Evolutionary conservation across 2,113 vertebrate species (phyloP), one percentile per base, ranked within the genome.

Genomic region (Platichthys stellatus): DNA sequence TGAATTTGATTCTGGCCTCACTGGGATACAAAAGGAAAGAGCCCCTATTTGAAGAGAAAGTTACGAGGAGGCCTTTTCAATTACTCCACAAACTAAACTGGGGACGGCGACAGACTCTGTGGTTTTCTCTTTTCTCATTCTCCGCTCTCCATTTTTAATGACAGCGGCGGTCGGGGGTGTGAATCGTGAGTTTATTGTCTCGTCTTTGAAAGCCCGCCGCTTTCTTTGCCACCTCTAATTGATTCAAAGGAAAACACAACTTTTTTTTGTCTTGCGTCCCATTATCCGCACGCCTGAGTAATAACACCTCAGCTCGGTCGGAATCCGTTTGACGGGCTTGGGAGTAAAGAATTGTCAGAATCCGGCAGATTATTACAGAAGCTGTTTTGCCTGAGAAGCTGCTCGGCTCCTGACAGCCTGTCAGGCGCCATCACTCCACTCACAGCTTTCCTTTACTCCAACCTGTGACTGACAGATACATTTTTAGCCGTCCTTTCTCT

Each of bases 1-100:
- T 89, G 87, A 81, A 86, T 90, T 84, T 89, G 66, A 85, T 91
- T 80, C 82, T 81, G 58, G 60, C 67, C 79, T 80, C 69, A 72
- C 73, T 80, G 79, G 73, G 85, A 83, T 79, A 72, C 72, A 64
- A 53, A 78, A 84, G 83, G 61, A 78, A 81, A 89, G 43, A 68
- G 57, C 14, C 65, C 31, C 63, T 60, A 87, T 90, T 88, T 79
- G 78, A 60, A 65, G 40, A 76, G 80, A 82, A 86, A 85, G 58
- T 88, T 81, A 88, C 80, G 75, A 80, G 78, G 40, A 73, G 68
- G 74, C 72, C 59, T 76, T 87, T 90, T 90, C 74, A 81, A 80
- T 92, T 76, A 63, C 74, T 72, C 66, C 11, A 11, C 56, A 58
- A 71, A 38, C 71, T 31, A 82, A 86, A 15, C 13, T 45, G 43